A percentile compares a stretch with the other conserved stretches of the same genome.
These are phyloP conservation scores for Dicerorhinus sumatrensis DNA, from an alignment of 2,113 vertebrate species.

Conservation along the genomic window DNA sequence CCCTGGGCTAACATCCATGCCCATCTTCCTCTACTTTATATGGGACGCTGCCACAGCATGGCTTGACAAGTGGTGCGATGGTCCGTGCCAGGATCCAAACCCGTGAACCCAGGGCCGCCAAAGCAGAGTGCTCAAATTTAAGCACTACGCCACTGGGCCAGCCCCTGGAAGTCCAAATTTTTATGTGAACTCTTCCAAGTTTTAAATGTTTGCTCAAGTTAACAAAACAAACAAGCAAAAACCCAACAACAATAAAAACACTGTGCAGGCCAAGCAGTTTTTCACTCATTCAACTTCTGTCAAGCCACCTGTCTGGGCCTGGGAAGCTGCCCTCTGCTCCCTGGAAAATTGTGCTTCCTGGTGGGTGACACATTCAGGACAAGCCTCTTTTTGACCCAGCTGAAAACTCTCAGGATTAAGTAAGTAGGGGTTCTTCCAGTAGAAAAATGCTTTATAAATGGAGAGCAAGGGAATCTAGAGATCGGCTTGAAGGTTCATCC, in stretches of 20 bases:
- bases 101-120: too few relatives aligned
- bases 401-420: neutral
- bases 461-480: neutral
- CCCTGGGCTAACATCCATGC: too few relatives aligned
- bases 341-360: neutral
- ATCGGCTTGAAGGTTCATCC: neutral
- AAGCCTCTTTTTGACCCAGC: neutral
- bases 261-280: neutral
- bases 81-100: too few relatives aligned
- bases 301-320: neutral
- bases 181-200: neutral
- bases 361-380: neutral
- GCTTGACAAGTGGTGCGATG: too few relatives aligned
- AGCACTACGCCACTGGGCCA: too few relatives aligned
- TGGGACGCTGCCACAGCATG: too few relatives aligned
- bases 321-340: neutral
- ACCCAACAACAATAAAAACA: neutral
- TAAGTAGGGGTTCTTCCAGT: neutral
- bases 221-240: neutral
- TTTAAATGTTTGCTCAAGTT: neutral
- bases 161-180: neutral
- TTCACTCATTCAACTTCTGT: neutral
- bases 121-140: too few relatives aligned
- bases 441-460: neutral
- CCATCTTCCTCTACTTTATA: too few relatives aligned